phyloP scores from a whole-genome alignment of 2,113 vertebrate genomes.

The Coturnix japonica region DNA sequence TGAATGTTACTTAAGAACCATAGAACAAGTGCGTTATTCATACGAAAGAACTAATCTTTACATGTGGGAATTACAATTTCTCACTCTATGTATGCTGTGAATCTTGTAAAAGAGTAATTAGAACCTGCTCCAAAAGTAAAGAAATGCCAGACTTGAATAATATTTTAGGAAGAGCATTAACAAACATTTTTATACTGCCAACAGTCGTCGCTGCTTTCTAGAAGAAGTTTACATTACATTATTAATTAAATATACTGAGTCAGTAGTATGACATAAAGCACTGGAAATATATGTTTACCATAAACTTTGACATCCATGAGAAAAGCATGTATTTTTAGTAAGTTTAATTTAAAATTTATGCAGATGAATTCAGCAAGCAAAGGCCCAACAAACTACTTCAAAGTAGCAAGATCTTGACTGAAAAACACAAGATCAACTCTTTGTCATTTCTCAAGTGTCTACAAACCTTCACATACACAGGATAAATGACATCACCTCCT shows the following conservation, averaged over 20 bases:
- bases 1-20: constrained; percentile 19
- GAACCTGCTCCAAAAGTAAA: constrained; percentile 51
- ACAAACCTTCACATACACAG: background rate
- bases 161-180: constrained; percentile 49
- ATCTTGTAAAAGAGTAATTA: constrained; percentile 65
- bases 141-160: constrained; percentile 9
- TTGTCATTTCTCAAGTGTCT: background rate
- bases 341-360: constrained; percentile 28
- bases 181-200: constrained; percentile 54
- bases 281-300: background rate
- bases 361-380: constrained; percentile 2
- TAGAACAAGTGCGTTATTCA: constrained; percentile 26
- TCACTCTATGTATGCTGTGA: background rate
- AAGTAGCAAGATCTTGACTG: background rate
- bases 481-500: background rate
- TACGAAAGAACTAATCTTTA: constrained; percentile 46
- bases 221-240: constrained; percentile 50
- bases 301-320: background rate
- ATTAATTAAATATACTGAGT: constrained; percentile 57
- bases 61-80: constrained; percentile 57
- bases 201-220: background rate
- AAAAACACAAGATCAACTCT: background rate
- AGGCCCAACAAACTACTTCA: constrained; percentile 39
- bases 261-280: constrained; percentile 37
- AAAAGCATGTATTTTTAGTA: background rate